Conservation (phyloP, 2,113 vertebrate species). For the Sarotherodon lohbergeri region DNA sequence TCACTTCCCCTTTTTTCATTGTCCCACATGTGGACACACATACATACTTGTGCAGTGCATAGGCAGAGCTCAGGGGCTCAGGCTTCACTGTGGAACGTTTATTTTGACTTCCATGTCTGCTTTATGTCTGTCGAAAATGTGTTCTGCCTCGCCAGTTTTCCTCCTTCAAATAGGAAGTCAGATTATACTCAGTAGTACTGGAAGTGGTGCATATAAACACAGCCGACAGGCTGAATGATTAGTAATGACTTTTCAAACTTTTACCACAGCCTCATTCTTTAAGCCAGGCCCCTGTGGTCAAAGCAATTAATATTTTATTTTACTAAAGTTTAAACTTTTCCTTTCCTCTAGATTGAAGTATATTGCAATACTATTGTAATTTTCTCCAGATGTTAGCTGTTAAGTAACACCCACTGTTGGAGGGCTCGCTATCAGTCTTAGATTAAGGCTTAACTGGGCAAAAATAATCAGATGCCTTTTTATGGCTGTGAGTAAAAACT, state of each 20-base stretch:
- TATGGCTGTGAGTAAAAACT: background rate
- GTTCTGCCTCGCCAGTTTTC: conserved; percentile 58
- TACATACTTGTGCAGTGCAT: background rate
- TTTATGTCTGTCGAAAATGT: conserved; percentile 60
- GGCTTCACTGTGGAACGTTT: conserved; percentile 40
- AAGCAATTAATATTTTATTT: conserved; percentile 44
- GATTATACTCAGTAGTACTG: conserved; percentile 54
- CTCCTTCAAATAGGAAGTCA: conserved; percentile 59
- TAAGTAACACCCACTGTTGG: background rate
- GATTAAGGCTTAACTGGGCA: background rate
- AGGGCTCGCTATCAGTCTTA: background rate
- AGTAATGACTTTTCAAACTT: conserved; percentile 56
- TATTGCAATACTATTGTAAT: background rate
- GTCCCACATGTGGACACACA: background rate
- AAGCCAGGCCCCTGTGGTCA: conserved; percentile 21
- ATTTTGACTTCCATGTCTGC: conserved; percentile 66
- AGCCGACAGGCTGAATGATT: conserved; percentile 54
- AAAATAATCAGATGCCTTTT: background rate
- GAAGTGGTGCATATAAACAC: conserved; percentile 60
- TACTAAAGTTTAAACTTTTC: conserved; percentile 6
- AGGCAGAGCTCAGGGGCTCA: conserved; percentile 15
- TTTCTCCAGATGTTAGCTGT: background rate
- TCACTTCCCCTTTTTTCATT: conserved; percentile 12
- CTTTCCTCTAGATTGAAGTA: background rate
- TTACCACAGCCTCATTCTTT: conserved; percentile 31